These are phyloP conservation scores for Adelphocoris suturalis DNA, from an alignment of 2,888 invertebrate species.

Conservation along the genomic window DNA sequence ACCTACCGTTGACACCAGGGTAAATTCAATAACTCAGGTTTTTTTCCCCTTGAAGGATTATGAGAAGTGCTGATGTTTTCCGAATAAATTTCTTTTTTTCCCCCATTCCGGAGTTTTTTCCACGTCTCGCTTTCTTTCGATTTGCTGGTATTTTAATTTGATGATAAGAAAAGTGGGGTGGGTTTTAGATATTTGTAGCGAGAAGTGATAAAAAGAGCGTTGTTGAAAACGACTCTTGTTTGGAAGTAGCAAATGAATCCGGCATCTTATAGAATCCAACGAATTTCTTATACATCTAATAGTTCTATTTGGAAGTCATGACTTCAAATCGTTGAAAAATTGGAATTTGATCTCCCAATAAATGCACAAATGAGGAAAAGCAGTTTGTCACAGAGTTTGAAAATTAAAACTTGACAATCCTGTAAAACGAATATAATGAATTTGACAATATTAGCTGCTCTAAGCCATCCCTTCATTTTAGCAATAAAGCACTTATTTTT, in stretches of 20 bases:
- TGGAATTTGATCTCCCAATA: too few species aligned
- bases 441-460: too few species aligned
- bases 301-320: too few species aligned
- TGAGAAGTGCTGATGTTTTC: constrained; percentile 54
- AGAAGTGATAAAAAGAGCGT: neutral
- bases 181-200: constrained; percentile 16
- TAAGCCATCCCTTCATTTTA: too few species aligned
- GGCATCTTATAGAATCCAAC: neutral
- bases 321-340: too few species aligned
- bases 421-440: too few species aligned
- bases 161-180: neutral
- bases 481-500: too few species aligned
- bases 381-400: too few species aligned
- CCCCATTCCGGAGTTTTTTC: neutral
- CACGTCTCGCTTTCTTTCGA: neutral
- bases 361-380: too few species aligned
- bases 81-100: constrained; percentile 24
- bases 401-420: too few species aligned
- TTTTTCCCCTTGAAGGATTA: constrained; percentile 43
- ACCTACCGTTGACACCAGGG: constrained; percentile 46
- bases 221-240: neutral
- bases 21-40: constrained; percentile 46
- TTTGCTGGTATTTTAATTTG: constrained; percentile 39
- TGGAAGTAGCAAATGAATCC: neutral
- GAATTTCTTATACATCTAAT: too few species aligned